Evolutionary conservation across 2,888 invertebrate species (phyloP).

Genomic region (Heliconius erato): DNA sequence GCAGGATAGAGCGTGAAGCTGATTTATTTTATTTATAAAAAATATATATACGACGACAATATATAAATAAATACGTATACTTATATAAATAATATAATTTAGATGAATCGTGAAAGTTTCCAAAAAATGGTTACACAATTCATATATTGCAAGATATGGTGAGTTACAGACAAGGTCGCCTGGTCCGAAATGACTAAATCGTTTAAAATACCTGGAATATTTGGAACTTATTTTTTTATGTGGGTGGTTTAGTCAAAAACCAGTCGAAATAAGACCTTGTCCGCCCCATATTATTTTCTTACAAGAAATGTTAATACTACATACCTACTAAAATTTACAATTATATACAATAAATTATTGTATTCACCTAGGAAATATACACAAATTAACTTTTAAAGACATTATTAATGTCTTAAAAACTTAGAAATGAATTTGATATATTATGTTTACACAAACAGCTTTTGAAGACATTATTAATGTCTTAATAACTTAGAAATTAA

Average conservation of each 20-base stretch:
- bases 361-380: not conserved
- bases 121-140: constrained; percentile 60
- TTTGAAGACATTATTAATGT: too few relatives aligned
- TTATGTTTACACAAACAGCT: not conserved
- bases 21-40: too few relatives aligned
- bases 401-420: too few relatives aligned
- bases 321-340: not conserved
- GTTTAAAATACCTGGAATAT: constrained; percentile 48
- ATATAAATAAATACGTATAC: not conserved
- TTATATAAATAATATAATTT: not conserved
- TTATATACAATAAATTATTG: not conserved
- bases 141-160: constrained; percentile 68
- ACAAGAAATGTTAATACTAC: not conserved
- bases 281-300: too few relatives aligned
- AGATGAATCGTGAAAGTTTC: not conserved
- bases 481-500: not conserved
- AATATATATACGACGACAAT: not conserved
- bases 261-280: not conserved
- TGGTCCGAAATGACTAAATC: constrained; percentile 58
- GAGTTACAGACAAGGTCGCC: constrained; percentile 67
- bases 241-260: not conserved
- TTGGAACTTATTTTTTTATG: not conserved
- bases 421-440: not conserved
- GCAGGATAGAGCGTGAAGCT: too few relatives aligned
- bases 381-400: too few relatives aligned